phyloP scores from a whole-genome alignment of 2,113 vertebrate species.

The Elgaria multicarinata region DNA sequence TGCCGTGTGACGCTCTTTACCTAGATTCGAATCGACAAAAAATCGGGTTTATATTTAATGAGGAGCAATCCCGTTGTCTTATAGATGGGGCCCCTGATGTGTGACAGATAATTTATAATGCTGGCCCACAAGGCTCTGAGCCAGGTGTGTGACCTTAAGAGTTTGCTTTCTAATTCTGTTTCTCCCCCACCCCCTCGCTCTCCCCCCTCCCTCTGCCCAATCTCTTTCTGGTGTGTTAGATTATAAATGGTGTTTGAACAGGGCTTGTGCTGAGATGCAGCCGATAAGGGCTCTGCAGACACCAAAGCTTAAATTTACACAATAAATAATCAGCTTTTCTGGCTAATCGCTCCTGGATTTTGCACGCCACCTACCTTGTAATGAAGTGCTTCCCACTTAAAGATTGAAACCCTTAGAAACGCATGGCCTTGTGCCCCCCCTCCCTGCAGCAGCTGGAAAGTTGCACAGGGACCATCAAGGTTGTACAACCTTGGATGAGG shows the following conservation, averaged over 20 bases:
- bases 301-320: not conserved
- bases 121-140: not conserved
- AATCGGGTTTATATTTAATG: too few species aligned
- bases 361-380: not conserved
- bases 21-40: too few species aligned
- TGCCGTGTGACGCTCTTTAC: too few species aligned
- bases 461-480: too few species aligned
- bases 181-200: not conserved
- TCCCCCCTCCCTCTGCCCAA: not conserved
- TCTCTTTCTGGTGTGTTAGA: not conserved
- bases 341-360: not conserved
- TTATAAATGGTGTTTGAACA: not conserved
- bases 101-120: not conserved
- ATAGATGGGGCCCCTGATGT: too few species aligned
- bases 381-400: not conserved
- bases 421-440: too few species aligned
- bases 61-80: too few species aligned
- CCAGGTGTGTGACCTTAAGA: not conserved
- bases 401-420: not conserved
- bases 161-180: too few species aligned
- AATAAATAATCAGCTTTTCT: conserved; percentile 15
- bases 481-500: too few species aligned
- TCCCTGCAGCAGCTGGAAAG: not conserved
- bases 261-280: not conserved
- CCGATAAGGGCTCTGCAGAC: not conserved